Conservation (phyloP, 2,888 invertebrate species). For the Xylophagus ater region DNA sequence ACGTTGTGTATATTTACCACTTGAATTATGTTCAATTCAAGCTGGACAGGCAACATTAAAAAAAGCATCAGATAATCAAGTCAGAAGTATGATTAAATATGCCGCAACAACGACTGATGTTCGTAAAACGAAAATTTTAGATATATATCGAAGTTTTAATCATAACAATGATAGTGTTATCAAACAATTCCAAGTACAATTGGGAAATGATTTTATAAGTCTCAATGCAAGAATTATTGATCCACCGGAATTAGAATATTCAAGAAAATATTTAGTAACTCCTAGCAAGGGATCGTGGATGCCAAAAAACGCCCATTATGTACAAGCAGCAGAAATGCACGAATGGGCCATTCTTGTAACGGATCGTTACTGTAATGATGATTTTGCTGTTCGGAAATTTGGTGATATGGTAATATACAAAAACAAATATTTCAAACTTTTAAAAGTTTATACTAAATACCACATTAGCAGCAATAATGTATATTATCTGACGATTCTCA, state of each 20-base stretch:
- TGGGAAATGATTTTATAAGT: conserved; percentile 60
- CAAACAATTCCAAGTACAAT: conserved; percentile 69
- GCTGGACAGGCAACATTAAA: conserved; percentile 60
- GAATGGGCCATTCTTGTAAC: conserved; percentile 43
- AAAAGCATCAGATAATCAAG: conserved; percentile 74
- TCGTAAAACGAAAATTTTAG: conserved; percentile 70
- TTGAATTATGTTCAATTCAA: conserved; percentile 70
- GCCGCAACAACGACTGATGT: conserved; percentile 72
- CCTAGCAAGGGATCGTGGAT: conserved; percentile 40
- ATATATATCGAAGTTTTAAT: conserved; percentile 28
- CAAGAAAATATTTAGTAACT: conserved; percentile 10
- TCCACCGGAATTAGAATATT: conserved; percentile 63
- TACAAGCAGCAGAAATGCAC: conserved; percentile 25
- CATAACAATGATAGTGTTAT: conserved; percentile 44
- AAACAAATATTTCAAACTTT: too few species aligned
- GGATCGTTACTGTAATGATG: conserved; percentile 23
- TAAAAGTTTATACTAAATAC: too few species aligned
- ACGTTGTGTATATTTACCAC: conserved; percentile 66
- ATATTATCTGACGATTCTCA: too few species aligned
- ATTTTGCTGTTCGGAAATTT: conserved; percentile 23
- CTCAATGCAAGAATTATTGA: conserved; percentile 67
- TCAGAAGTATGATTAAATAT: conserved; percentile 72
- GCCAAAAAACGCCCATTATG: conserved; percentile 27
- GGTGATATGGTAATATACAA: conserved; percentile 27
- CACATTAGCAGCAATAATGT: too few species aligned